phyloP scores from a whole-genome alignment of 1,140 invertebrate genomes.

The Aethina tumida region DNA sequence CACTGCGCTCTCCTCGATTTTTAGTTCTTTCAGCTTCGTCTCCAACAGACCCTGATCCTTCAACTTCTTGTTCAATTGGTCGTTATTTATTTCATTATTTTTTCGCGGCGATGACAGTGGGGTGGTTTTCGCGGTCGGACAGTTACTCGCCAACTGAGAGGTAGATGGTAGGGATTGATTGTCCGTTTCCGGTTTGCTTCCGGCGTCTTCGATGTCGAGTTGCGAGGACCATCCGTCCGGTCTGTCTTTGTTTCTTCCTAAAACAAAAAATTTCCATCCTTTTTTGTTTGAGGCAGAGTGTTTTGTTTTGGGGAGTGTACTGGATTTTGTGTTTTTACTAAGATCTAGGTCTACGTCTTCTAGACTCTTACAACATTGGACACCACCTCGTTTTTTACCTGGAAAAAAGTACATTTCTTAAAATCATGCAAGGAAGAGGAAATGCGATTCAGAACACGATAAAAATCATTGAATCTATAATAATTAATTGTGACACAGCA shows the following conservation, averaged over 20 bases:
- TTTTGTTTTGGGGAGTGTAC: slow-evolving; percentile 32
- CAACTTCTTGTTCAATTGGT: slow-evolving; percentile 14
- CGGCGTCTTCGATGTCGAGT: slow-evolving; percentile 22
- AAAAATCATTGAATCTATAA: too few relatives aligned
- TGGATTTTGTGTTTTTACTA: slow-evolving; percentile 25
- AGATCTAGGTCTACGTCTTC: slow-evolving; percentile 24
- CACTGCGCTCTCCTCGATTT: slow-evolving; percentile 12
- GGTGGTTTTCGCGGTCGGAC: slow-evolving; percentile 10
- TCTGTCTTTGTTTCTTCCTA: slow-evolving; percentile 25
- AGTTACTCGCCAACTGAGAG: slow-evolving; percentile 28
- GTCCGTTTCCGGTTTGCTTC: slow-evolving; percentile 17
- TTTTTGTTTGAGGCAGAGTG: slow-evolving; percentile 22
- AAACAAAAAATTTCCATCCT: slow-evolving; percentile 29
- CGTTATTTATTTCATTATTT: slow-evolving; percentile 9
- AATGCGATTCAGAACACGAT: too few relatives aligned
- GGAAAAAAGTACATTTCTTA: too few relatives aligned
- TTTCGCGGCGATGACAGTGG: slow-evolving; percentile 10
- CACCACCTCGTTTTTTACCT: too few relatives aligned
- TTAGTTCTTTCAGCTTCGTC: slow-evolving; percentile 16
- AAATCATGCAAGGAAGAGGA: too few relatives aligned
- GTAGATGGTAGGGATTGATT: slow-evolving; percentile 32
- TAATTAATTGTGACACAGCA: too few relatives aligned
- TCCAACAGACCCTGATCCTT: slow-evolving; percentile 14
- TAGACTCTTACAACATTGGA: slow-evolving; percentile 25
- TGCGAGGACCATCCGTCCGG: slow-evolving; percentile 31